Conservation (phyloP, 2,888 invertebrate species). For the Oscheius sp. region DNA sequence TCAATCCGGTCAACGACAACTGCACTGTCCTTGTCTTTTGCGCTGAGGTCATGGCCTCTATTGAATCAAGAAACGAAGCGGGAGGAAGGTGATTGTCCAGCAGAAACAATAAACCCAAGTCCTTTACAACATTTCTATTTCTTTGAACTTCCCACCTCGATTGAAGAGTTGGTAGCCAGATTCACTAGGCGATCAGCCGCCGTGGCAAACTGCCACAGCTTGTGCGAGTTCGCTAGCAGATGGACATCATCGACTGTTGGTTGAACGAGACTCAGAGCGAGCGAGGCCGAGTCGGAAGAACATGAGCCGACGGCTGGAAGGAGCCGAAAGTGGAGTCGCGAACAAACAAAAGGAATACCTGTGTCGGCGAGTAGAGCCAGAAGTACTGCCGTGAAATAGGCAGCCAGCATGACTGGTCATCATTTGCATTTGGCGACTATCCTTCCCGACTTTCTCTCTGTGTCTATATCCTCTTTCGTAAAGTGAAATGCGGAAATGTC, state of each 20-base stretch:
- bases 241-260: slow-evolving; percentile 15
- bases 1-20: slow-evolving; percentile 10
- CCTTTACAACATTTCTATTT: slow-evolving; percentile 13
- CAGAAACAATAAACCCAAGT: slow-evolving; percentile 12
- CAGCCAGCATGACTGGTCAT: slow-evolving; percentile 9
- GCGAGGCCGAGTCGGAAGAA: slow-evolving; percentile 13
- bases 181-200: slow-evolving; percentile 17
- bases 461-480: background rate
- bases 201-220: slow-evolving; percentile 19
- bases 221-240: background rate
- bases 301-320: background rate
- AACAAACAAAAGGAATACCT: slow-evolving; percentile 29
- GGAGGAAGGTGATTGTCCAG: slow-evolving; percentile 28
- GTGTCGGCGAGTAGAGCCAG: slow-evolving; percentile 12
- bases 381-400: slow-evolving; percentile 14
- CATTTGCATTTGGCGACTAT: slow-evolving; percentile 11
- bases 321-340: background rate
- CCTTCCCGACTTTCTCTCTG: background rate
- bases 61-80: slow-evolving; percentile 10
- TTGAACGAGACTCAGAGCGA: slow-evolving; percentile 10
- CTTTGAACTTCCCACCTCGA: background rate
- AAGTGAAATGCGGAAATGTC: background rate
- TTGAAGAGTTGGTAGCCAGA: slow-evolving; percentile 9
- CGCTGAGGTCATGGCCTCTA: slow-evolving; percentile 11
- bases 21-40: slow-evolving; percentile 17